A percentile compares a stretch with the other conserved stretches of the same genome.
These are phyloP conservation scores for Salvelinus alpinus DNA, from an alignment of 2,113 vertebrate genomes.

Conservation along the genomic window DNA sequence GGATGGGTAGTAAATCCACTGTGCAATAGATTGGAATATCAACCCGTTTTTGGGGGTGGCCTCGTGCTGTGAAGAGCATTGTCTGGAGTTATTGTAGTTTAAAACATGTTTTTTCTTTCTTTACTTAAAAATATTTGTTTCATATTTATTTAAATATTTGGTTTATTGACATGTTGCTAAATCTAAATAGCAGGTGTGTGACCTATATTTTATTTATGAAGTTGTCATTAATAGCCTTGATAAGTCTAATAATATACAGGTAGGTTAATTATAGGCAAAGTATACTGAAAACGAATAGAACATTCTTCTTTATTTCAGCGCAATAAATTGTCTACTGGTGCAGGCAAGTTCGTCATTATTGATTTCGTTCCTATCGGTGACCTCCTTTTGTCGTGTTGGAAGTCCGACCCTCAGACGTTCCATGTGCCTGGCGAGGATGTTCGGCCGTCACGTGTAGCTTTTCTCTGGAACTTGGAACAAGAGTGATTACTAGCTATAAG, in stretches of 20 bases:
- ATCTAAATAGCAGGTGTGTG: not conserved
- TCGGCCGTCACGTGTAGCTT: constrained; percentile 12
- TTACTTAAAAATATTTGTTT: not conserved
- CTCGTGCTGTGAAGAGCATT: not conserved
- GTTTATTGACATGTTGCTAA: not conserved
- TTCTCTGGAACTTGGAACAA: not conserved
- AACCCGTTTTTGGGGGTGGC: not conserved
- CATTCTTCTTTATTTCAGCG: not conserved
- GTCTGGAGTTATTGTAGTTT: not conserved
- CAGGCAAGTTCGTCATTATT: no score
- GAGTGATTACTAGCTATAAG: not conserved
- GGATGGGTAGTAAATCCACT: not conserved
- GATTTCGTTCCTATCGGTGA: not conserved
- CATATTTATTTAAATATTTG: not conserved
- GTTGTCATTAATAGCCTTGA: not conserved
- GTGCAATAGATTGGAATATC: not conserved
- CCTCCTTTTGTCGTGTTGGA: constrained; percentile 19
- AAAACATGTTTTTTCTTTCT: not conserved
- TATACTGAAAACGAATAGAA: not conserved
- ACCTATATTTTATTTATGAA: not conserved
- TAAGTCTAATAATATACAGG: not conserved
- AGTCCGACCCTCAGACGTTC: constrained; percentile 4
- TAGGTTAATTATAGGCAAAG: no score
- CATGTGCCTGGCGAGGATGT: not conserved
- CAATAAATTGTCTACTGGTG: not conserved